A percentile compares a stretch with the other conserved stretches of the same genome.
These are phyloP conservation scores for Protonibea diacanthus DNA, from an alignment of 2,797 vertebrate species.

Conservation along the genomic window DNA sequence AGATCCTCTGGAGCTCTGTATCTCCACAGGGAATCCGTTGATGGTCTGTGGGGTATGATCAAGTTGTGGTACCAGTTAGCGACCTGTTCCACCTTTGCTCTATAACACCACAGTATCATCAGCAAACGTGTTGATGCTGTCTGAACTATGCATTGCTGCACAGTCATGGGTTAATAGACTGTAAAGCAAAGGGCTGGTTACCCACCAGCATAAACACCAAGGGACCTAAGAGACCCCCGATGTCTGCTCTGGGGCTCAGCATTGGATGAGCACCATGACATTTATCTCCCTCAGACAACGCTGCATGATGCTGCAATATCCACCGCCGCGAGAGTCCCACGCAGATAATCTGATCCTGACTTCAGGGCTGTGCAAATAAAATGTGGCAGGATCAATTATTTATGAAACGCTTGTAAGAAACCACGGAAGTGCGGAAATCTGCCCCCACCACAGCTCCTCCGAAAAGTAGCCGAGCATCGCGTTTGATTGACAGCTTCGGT, in stretches of 20 bases:
- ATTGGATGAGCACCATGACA: constrained; percentile 10
- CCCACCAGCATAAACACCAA: too few relatives aligned
- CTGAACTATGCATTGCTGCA: too few relatives aligned
- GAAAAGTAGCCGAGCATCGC: not conserved
- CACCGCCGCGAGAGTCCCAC: not conserved
- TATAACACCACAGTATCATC: too few relatives aligned
- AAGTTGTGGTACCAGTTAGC: too few relatives aligned
- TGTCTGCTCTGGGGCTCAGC: not conserved
- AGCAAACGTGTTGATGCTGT: too few relatives aligned
- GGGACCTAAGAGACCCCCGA: not conserved
- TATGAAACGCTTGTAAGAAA: constrained; percentile 34
- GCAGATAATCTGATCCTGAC: constrained; percentile 1
- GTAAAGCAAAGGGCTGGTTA: not conserved
- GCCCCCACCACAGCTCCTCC: constrained; percentile 16
- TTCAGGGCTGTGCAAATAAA: constrained; percentile 9
- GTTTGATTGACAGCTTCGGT: constrained; percentile 44
- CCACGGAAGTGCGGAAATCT: constrained; percentile 45
- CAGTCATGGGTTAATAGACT: too few relatives aligned
- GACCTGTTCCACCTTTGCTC: too few relatives aligned
- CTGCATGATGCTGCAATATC: not conserved
- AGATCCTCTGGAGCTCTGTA: too few relatives aligned
- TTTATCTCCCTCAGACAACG: not conserved
- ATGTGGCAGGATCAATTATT: constrained; percentile 40
- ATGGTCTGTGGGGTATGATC: too few relatives aligned
- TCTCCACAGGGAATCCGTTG: too few relatives aligned